Evolutionary conservation across 2,797 vertebrate genomes (phyloP), one percentile per base, ranked within the genome.

Genomic region (Cygnus olor): DNA sequence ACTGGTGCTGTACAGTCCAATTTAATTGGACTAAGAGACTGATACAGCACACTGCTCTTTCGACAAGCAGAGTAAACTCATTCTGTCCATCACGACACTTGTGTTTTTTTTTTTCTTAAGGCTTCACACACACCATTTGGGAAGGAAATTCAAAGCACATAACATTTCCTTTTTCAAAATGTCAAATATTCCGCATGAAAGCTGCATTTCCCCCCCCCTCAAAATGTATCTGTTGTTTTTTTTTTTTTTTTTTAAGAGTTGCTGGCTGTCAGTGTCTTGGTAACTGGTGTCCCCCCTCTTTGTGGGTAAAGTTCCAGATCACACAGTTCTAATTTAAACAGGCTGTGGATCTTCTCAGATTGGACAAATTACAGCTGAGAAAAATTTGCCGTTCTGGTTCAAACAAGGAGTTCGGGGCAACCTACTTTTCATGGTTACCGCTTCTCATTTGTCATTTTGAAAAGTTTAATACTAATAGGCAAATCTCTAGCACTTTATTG

Each of bases 401-500:
- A 72, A 49, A 89, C 51, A 91, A 88, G 61, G 60, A 94, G 90
- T 80, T 97, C n/a, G 84, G 87, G 88, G 63, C 82, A 95, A 89
- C 84, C 61, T 88, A 74, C 74, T 94, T 98, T 98, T 98, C 97
- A 98, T 58, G 95, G 95, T 98, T 95, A 88, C 94, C 96, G 98
- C 93, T 96, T 96, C 97, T 98, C 97, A 97, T 98, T 98, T 98
- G 97, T 98, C 97, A 98, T 98, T 97, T 92, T 97, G 97, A 94
- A 61, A 96, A 93, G 69, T 88, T 88, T 94, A 93, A 96, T 72
- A 40, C 66, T 92, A 89, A 92, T 57, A 93, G 90, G 88, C 38
- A 86, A 95, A 95, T 87, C 74, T 87, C 79, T 32, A 74, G 80
- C 64, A 63, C 84, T 91, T 87, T 85, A 93, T 5, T 88, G 81